phyloP scores from a whole-genome alignment of 1,140 invertebrate species.

The Apolygus lucorum region DNA sequence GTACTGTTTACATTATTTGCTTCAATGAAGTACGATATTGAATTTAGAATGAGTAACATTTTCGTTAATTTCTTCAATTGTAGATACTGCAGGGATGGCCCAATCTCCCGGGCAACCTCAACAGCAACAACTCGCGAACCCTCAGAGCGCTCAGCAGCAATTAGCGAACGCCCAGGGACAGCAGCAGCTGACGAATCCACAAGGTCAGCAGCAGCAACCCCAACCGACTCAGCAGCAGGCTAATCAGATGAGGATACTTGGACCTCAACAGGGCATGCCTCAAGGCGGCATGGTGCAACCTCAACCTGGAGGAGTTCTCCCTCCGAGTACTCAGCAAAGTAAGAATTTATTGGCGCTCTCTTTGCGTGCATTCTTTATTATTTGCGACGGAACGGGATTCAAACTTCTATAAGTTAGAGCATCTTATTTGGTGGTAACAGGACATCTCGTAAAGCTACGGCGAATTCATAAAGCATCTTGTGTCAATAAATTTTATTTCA shows the following conservation, averaged over 20 bases:
- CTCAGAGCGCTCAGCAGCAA: slow-evolving; percentile 26
- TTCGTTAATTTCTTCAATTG: background rate
- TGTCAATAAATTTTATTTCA: no score
- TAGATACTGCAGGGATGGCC: background rate
- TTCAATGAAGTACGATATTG: no score
- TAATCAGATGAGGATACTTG: slow-evolving; percentile 24
- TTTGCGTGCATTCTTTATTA: no score
- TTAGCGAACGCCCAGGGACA: no score
- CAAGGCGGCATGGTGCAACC: background rate
- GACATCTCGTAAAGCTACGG: no score
- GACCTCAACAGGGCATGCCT: slow-evolving; percentile 7
- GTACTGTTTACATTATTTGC: no score
- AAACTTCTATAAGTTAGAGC: no score
- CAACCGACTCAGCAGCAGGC: slow-evolving; percentile 23
- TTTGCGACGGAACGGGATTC: no score
- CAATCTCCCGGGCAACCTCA: slow-evolving; percentile 32
- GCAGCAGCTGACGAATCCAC: slow-evolving; percentile 39
- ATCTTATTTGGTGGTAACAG: no score
- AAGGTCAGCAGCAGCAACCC: slow-evolving; percentile 39
- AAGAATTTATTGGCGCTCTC: no score
- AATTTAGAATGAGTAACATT: background rate
- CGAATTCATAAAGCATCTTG: no score
- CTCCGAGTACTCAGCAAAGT: slow-evolving; percentile 8
- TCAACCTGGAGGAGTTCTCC: slow-evolving; percentile 18
- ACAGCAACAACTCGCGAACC: slow-evolving; percentile 29